Evolutionary conservation across 1,140 invertebrate genomes (phyloP), one percentile per base, ranked within the genome.

Genomic region (Diorhabda elongata): DNA sequence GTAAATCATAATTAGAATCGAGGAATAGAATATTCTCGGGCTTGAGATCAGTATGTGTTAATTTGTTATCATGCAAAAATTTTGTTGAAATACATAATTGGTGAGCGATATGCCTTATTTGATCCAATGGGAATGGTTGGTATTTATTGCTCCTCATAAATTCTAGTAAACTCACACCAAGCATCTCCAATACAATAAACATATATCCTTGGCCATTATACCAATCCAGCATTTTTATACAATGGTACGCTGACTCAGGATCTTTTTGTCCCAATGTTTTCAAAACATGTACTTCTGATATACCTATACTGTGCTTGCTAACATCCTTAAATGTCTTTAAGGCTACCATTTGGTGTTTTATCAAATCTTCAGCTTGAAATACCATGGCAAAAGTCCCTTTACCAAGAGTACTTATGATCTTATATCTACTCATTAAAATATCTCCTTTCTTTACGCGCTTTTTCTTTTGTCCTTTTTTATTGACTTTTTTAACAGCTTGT

Each of bases 341-440:
- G 74, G 98, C 98, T 87, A 98, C 92, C 73, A 88, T 87, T 79
- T 92, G 89, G 84, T 95, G 93, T 86, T 96, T 94, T 86, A 94
- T 90, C 79, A 94, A 84, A 85, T 98, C 97, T 84, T 95, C 95
- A 80, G 98, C 97, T 88, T 98, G 94, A 74, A 98, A 96, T 80
- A 99, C 97, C 89, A 99, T 98, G 82, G 98, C 98, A 89, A 99
- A 99, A 75, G 98, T 99, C 80, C 98, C 98, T 86, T 99, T 98
- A 79, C 98, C 98, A 80, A 99, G 90, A 77, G 97, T 99, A 82
- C 92, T 89, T 85, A 97, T 87, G 85, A 99, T 94, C 89, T 98
- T 96, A 92, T 98, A 63, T 63, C 61, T 45, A 63, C 45, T 44
- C 11, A 44, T 9, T 26, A 63, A 42, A 8, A 92, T 98, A 63